A percentile compares a stretch with the other conserved stretches of the same genome.
These are phyloP conservation scores for Sphaeramia orbicularis DNA, from an alignment of 2,797 vertebrate genomes.

Conservation along the genomic window DNA sequence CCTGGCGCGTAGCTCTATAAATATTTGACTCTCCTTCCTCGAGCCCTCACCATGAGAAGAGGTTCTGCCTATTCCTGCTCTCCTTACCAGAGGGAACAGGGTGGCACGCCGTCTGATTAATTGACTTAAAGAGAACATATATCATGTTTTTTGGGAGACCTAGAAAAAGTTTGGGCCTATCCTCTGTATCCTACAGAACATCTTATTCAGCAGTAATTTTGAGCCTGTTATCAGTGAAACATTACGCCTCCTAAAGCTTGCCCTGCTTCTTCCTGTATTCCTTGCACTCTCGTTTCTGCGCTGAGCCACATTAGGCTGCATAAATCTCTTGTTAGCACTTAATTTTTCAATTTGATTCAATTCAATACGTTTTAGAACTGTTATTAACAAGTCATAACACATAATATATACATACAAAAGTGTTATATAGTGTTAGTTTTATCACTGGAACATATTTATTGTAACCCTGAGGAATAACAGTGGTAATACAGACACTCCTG, in stretches of 20 bases:
- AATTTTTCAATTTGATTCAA: no score
- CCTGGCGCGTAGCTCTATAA: slow-evolving; percentile 77
- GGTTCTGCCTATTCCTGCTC: slow-evolving; percentile 77
- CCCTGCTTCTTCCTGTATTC: slow-evolving; percentile 59
- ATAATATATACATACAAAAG: no score
- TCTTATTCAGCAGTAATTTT: slow-evolving; percentile 84
- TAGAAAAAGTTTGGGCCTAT: slow-evolving; percentile 82
- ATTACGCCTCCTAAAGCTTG: slow-evolving; percentile 64
- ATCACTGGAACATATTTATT: no score
- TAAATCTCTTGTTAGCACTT: not conserved
- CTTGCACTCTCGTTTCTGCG: slow-evolving; percentile 45
- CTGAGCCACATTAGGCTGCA: slow-evolving; percentile 13
- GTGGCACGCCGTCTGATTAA: slow-evolving; percentile 82
- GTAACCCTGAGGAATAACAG: no score
- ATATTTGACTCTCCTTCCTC: slow-evolving; percentile 82
- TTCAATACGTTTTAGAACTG: no score
- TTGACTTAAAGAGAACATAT: slow-evolving; percentile 81
- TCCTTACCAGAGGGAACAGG: slow-evolving; percentile 81
- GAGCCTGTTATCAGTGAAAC: slow-evolving; percentile 75
- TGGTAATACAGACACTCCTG: no score
- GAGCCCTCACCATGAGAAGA: slow-evolving; percentile 68
- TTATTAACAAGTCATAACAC: no score
- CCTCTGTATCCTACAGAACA: slow-evolving; percentile 74
- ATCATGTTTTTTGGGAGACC: slow-evolving; percentile 84
- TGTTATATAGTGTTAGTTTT: no score